Evolutionary conservation across 1,140 invertebrate species (phyloP).

Genomic region (Batillaria attramentaria): DNA sequence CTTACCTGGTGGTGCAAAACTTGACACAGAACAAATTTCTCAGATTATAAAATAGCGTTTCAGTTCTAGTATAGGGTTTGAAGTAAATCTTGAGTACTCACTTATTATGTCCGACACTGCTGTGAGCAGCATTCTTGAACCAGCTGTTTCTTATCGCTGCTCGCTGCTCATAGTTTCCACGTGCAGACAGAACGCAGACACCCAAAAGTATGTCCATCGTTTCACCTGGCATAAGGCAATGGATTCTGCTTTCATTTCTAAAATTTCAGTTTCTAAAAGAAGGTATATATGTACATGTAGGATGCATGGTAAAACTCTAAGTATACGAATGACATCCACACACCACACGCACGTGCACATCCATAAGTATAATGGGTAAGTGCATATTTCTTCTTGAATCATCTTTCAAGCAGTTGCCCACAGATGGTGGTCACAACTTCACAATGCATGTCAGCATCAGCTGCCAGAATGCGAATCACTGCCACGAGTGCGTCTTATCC

Average conservation of each 20-base stretch:
- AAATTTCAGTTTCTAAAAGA: neutral
- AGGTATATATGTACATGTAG: neutral
- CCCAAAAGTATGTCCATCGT: conserved; percentile 38
- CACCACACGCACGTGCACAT: neutral
- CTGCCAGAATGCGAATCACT: no score
- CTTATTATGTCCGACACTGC: no score
- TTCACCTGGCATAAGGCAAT: neutral
- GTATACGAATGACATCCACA: neutral
- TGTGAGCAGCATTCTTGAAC: conserved; percentile 39
- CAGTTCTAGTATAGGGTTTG: neutral
- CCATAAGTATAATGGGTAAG: neutral
- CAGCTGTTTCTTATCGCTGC: conserved; percentile 54
- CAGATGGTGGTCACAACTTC: no score
- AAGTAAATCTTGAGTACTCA: neutral
- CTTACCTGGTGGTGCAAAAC: neutral
- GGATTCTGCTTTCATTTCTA: neutral
- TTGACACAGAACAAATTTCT: neutral
- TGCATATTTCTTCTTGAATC: no score
- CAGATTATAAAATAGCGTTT: neutral
- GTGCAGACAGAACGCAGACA: conserved; percentile 57
- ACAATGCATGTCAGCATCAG: no score
- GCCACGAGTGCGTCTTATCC: no score
- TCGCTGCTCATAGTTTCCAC: conserved; percentile 52
- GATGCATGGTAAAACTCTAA: neutral
- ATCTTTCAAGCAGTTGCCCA: no score